Evolutionary conservation across 2,888 invertebrate species (phyloP), one percentile per base, ranked within the genome.

Genomic region (Taphrorychus bicolor): DNA sequence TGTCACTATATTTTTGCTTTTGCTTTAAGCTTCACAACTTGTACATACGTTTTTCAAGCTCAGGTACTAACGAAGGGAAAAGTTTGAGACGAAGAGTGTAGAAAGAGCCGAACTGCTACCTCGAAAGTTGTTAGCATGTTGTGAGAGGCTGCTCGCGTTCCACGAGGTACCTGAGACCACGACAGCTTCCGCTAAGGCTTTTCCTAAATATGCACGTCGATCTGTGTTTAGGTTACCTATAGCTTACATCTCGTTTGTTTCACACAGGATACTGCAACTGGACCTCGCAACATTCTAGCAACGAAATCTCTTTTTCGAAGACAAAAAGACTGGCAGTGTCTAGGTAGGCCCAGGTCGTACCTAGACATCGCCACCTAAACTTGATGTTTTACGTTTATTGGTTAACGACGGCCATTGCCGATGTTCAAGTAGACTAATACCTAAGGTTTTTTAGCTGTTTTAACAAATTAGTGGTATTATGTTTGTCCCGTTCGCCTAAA

Each of bases 281-380:
- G 32, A 32, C 32, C 81, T 83, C 84, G 82, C 84, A 84, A 83
- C 83, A 84, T 84, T 81, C 83, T 84, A 83, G 82, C 83, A 83
- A 83, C 83, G 81, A 79, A 80, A 80, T 78, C 79, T 11, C 41
- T 53, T 45, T 45, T 14, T 45, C 45, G 17, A 45, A 45, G 45
- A 14, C 45, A 45, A n/a, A 11, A 45, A 45, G 17, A 17, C 14
- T 45, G 14, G 14, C 17, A 16, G 9, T 45, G 45, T 45, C 45
- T 14, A 45, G 14, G 45, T 45, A 32, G 9, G 32, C 32, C 11
- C 11, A 7, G 3, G 32, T 11, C 45, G 45, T 45, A 14, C 17
- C 14, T 14, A 16, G 45, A 7, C 45, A 16, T 45, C 14, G 45
- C 45, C 14, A 7, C 7, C 5, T 32, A 9, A 32, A 32, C 32